Base-by-base conservation (phyloP, 2,113 vertebrate species). In the Nothoprocta pentlandii region DNA sequence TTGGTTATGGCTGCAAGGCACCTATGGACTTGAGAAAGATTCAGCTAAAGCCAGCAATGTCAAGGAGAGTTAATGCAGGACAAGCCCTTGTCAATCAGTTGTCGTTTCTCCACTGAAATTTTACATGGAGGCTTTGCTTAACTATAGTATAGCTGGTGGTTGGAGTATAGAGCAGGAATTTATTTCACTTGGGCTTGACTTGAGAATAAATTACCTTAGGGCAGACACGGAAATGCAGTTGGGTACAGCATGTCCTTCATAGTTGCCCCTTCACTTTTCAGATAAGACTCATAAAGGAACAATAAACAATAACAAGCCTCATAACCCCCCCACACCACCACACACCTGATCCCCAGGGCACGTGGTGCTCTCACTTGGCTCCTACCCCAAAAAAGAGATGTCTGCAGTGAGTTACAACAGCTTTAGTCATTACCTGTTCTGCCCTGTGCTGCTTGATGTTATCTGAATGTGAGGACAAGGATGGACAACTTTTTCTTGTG, bases 241-340 rank as follows among this genome's bases (percentile, higher is more conserved):
- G 41, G 59, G 92, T 89, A 95, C 93, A 49, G 41, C 0, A 0
- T 56, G 93, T 92, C 32, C 70, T 93, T 25, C 34, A 26, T 36
- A 90, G 64, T 63, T 83, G 58, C 28, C 32, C 32, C 30, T n/a
- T 85, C 0, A 0, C 47, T 39, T 89, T 87, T 39, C 70, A 69
- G 79, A n/a, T 78, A 0, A 12, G 34, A 74, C 23, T 36, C 61
- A 36, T 58, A 34, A 61, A 90, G 78, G 84, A 96, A 92, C 58
- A 96, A 77, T 69, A 93, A 96, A 92, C 88, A 95, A 73, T 23
- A 81, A 42, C 76, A 63, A 89, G 36, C n/a, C 41, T 41, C 1
- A 1, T 74, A 46, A 34, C 44, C 16, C 69, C 76, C 90, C 88
- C 86, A 34, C 36, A 39, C 36, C 36, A 39, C 36, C 36, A 39